Evolutionary conservation across 2,888 invertebrate species (phyloP), one percentile per base, ranked within the genome.

Genomic region (Drosophila leonis): DNA sequence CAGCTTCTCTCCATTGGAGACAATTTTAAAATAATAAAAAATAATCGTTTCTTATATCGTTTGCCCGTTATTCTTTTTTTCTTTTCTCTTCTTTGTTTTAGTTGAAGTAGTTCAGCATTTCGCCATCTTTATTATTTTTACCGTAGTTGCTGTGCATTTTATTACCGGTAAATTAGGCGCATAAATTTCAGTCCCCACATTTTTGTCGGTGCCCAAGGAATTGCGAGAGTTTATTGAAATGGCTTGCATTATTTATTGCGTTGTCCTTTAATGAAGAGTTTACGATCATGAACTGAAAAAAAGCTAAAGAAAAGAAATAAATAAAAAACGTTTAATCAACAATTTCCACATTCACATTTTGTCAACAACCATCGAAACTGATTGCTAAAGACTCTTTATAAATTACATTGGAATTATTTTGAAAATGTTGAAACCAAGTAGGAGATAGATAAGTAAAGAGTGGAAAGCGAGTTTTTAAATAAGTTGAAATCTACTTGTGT

Each of bases 11-110:
- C 10, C 37, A 37, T 44, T 56, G 66, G 51, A 37, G 65, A 78
- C 73, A 76, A 76, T 79, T 83, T 82, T 70, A 83, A 83, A 81
- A 80, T 83, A 85, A 83, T 85, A 80, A 71, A 72, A 72, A 72
- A 65, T 62, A 77, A 74, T 79, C 56, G 31, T 66, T 59, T 59
- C 65, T 69, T 60, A 61, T 64, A 71, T 63, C 54, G 63, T 61
- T 35, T 60, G 9, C 46, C 54, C 57, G 39, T 72, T 71, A 62
- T 78, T 68, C 63, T 51, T 41, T 51, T 41, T 48, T 65, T 59
- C 65, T 55, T 61, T 73, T 66, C 60, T 55, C 33, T 51, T 60
- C 64, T 68, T 65, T 64, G 59, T 62, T 68, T 81, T 67, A 72
- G 68, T 79, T 73, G 59, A 33, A 46, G 57, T 66, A 72, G 69